Percentiles rank a stretch among this genome's conserved stretches.
phyloP scores from a whole-genome alignment of 2,797 vertebrate genomes.

The Brachyalestes nurse region DNA sequence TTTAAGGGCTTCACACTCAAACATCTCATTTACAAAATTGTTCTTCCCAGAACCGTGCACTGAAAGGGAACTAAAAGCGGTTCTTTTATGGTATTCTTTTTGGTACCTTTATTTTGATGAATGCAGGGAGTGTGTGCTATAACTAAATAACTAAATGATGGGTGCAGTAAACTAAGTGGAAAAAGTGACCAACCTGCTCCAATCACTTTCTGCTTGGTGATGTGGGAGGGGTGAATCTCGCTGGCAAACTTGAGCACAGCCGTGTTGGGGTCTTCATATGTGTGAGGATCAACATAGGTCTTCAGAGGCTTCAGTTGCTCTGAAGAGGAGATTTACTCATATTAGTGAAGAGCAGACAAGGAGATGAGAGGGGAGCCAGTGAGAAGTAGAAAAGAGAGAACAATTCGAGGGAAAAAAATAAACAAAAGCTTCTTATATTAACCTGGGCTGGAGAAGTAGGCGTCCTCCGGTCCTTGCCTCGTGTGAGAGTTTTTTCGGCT shows the following conservation, averaged over 20 bases:
- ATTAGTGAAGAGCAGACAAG: conserved; percentile 19
- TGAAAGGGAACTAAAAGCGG: neutral
- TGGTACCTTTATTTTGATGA: neutral
- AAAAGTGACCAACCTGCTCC: conserved; percentile 86
- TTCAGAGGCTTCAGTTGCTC: conserved; percentile 97
- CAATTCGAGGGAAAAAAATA: conserved; percentile 2
- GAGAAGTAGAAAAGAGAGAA: neutral
- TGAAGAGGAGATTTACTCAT: conserved; percentile 60
- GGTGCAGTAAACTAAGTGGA: neutral
- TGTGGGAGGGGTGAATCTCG: conserved; percentile 89
- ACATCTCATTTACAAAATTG: neutral
- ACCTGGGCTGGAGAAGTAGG: conserved; percentile 95
- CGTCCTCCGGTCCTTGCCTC: conserved; percentile 87
- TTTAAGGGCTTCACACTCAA: neutral
- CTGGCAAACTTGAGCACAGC: conserved; percentile 96
- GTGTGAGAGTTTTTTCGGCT: conserved; percentile 83
- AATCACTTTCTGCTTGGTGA: conserved; percentile 95
- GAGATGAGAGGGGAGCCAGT: neutral
- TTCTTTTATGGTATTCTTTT: neutral
- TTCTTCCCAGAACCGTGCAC: neutral
- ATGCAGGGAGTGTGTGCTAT: too few species aligned
- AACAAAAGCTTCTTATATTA: conserved; percentile 50
- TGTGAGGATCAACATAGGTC: conserved; percentile 96
- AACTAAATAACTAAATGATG: neutral
- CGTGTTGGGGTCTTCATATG: conserved; percentile 95